These are phyloP conservation scores for Trileptium ribeirensis DNA, from an alignment of 2,888 invertebrate species.

Conservation along the genomic window DNA sequence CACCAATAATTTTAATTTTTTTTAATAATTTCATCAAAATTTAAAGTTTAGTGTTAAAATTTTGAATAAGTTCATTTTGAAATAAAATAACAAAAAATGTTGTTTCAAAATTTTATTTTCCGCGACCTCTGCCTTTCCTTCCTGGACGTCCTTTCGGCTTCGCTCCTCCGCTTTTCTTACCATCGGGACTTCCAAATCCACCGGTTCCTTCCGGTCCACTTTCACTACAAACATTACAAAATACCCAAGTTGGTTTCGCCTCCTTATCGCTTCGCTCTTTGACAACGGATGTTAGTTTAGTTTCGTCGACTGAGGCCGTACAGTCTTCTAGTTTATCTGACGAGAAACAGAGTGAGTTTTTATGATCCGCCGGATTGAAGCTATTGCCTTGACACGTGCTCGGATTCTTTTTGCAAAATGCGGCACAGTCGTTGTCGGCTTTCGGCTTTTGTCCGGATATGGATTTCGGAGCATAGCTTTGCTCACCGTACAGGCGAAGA, in stretches of 20 bases:
- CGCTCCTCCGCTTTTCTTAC: too few relatives aligned
- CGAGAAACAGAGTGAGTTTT: neutral
- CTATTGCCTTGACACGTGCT: neutral
- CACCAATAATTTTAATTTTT: too few relatives aligned
- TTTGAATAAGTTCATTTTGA: too few relatives aligned
- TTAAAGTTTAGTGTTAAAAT: too few relatives aligned
- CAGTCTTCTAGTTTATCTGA: neutral
- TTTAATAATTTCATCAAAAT: too few relatives aligned
- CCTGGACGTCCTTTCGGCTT: too few relatives aligned
- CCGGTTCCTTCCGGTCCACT: neutral
- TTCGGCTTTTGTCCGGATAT: neutral
- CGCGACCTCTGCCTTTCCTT: too few relatives aligned
- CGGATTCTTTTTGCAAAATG: neutral
- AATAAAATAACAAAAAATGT: too few relatives aligned
- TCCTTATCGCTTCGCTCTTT: neutral
- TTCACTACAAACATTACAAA: neutral
- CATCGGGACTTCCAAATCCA: too few relatives aligned
- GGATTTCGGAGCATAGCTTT: neutral
- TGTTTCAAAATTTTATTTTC: too few relatives aligned
- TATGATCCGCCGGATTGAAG: neutral
- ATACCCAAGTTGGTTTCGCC: neutral
- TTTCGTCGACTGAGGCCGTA: neutral
- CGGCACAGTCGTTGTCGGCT: neutral
- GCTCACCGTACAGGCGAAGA: neutral
- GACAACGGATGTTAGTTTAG: neutral